Evolutionary conservation across 2,113 vertebrate genomes (phyloP).

Genomic region (Pedetes capensis): DNA sequence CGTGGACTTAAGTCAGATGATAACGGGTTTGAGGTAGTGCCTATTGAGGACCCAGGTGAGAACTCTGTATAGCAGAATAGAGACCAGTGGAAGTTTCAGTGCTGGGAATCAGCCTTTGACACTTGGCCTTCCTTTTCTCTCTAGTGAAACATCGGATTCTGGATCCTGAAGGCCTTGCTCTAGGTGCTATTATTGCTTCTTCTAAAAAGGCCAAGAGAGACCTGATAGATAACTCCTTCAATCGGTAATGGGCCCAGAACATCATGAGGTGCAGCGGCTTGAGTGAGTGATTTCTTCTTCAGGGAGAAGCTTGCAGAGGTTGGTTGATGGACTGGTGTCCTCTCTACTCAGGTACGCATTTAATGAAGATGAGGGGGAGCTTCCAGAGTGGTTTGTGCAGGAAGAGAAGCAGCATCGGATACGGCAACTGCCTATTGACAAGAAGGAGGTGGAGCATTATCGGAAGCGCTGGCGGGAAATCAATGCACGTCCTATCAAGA

Average conservation of each 20-base stretch:
- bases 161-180: constrained; percentile 92
- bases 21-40: constrained; percentile 89
- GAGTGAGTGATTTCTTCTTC: background rate
- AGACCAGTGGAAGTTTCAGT: background rate
- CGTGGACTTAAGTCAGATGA: background rate
- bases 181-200: constrained; percentile 90
- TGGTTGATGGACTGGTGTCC: background rate
- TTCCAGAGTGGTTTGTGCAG: constrained; percentile 93
- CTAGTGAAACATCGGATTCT: constrained; percentile 91
- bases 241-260: constrained; percentile 82
- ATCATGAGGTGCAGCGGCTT: background rate
- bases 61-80: background rate
- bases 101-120: background rate
- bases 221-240: constrained; percentile 92
- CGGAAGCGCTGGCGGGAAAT: constrained; percentile 94
- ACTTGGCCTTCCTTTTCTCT: accelerated
- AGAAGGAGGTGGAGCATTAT: constrained; percentile 92
- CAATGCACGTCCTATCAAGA: constrained; percentile 95
- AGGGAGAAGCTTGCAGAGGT: too few species aligned
- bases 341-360: constrained; percentile 85
- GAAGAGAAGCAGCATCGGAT: constrained; percentile 92
- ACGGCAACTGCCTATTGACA: constrained; percentile 88
- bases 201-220: constrained; percentile 92
- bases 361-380: constrained; percentile 89
- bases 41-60: constrained; percentile 93